Base-by-base conservation (phyloP, 2,113 vertebrate genomes). In the Pantherophis guttatus region DNA sequence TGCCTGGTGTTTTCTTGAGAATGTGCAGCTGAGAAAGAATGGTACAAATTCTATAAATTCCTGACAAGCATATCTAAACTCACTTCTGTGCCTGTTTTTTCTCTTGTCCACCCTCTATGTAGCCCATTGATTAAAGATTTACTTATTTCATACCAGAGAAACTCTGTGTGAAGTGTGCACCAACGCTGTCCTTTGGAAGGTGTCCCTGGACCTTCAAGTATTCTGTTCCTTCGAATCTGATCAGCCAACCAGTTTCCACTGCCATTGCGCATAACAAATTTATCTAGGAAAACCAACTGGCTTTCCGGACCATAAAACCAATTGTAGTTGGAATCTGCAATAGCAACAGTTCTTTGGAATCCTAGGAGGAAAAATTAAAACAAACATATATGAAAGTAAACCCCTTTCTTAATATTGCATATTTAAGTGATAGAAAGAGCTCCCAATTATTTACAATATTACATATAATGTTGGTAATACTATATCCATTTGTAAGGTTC, bases 271-370 rank as follows among this genome's bases (percentile, higher is more conserved):
- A 99, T 97, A 92, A 99, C 98, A 7, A 98, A 99, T 89, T 98
- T 99, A 96, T 99, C 99, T 9, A 99, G 97, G 96, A 99, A 99
- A 87, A 99, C 99, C 97, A 99, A 96, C 95, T 99, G 99, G 94
- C 99, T 99, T 97, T 99, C 99, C 0, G 99, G 99, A 11, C 99
- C 99, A 0, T 99, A 99, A 97, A 99, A 99, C 99, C 99, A 99
- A 97, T 99, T 99, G 95, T 99, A 99, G 97, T 99, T 99, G 94
- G 99, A 99, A 96, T 99, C 99, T 0, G 99, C 99, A 17, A 99
- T 99, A 92, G 98, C 99, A 90, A 99, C 98, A 0, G 98, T 99
- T 95, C 99, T 98, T 97, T 99, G 99, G 97, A 99, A 99, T 52
- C 99, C 99, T 99, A 91, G 89, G 94, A 93, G 50, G 53, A 90